Evolutionary conservation across 2,888 invertebrate species (phyloP).

Genomic region (Thysanoteuthis rhombus): DNA sequence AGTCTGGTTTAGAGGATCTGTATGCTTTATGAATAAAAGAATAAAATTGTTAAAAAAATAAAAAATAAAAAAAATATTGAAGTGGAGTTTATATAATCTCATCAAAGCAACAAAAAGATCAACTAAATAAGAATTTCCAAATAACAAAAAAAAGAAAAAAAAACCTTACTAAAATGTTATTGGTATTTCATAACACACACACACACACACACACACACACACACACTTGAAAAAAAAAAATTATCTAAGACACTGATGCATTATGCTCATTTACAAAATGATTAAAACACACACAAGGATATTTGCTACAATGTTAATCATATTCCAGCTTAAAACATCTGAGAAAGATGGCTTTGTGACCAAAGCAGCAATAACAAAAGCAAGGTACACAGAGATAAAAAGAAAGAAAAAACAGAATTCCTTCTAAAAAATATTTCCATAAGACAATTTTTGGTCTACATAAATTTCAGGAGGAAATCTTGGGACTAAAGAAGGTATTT

Average conservation of each 20-base stretch:
- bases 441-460: not conserved
- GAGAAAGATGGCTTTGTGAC: not conserved
- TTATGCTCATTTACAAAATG: no score
- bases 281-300: no score
- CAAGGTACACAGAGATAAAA: not conserved
- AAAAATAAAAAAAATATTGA: no score
- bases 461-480: not conserved
- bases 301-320: not conserved
- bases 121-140: not conserved
- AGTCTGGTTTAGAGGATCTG: not conserved
- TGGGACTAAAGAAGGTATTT: not conserved
- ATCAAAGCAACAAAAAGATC: not conserved
- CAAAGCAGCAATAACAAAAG: not conserved
- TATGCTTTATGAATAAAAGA: not conserved
- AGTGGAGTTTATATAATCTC: not conserved
- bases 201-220: not conserved
- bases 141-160: not conserved
- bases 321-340: not conserved
- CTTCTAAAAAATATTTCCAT: not conserved
- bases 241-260: no score
- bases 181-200: not conserved
- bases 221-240: no score
- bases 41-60: no score
- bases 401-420: no score
- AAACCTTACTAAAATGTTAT: not conserved